Percentiles rank a stretch among this genome's conserved stretches.
These are phyloP conservation scores for Cotesia typhae DNA, from an alignment of 1,140 invertebrate species.

Conservation along the genomic window DNA sequence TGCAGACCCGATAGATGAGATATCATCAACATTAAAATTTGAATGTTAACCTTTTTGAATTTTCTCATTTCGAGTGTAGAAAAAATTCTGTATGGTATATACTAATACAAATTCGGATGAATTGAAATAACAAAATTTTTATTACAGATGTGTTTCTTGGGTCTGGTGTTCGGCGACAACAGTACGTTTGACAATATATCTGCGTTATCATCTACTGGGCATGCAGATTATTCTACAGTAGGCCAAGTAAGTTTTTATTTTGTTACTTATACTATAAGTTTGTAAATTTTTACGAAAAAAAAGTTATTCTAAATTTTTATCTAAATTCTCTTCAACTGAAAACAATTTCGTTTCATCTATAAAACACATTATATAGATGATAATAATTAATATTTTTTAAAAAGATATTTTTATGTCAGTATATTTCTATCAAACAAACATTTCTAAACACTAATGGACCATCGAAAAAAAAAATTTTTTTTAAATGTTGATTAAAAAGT, in stretches of 20 bases:
- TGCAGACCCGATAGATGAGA: constrained; percentile 7
- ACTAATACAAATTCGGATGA: background rate
- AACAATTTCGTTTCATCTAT: too few species aligned
- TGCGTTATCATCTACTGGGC: constrained; percentile 49
- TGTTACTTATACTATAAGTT: background rate
- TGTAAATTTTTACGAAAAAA: too few species aligned
- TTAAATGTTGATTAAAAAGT: too few species aligned
- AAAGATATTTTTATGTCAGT: too few species aligned
- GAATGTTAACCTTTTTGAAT: constrained; percentile 6
- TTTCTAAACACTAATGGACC: too few species aligned
- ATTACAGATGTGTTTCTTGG: constrained; percentile 57
- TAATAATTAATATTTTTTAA: too few species aligned
- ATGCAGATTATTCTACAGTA: constrained; percentile 44
- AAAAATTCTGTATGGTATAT: constrained; percentile 1
- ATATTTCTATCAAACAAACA: too few species aligned
- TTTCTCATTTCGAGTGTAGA: background rate
- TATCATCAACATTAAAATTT: constrained; percentile 29
- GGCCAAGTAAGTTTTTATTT: constrained; percentile 51
- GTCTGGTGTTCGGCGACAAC: constrained; percentile 56
- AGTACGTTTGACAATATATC: constrained; percentile 57
- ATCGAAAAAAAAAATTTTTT: too few species aligned
- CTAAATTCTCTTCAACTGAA: too few species aligned
- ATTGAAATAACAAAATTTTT: background rate
- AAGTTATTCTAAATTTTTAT: too few species aligned
- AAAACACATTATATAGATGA: too few species aligned